A percentile compares a stretch with the other conserved stretches of the same genome.
Evolutionary conservation across 1,140 invertebrate species (phyloP).

Genomic region (Pachyrhynchus sulphureomaculatus): DNA sequence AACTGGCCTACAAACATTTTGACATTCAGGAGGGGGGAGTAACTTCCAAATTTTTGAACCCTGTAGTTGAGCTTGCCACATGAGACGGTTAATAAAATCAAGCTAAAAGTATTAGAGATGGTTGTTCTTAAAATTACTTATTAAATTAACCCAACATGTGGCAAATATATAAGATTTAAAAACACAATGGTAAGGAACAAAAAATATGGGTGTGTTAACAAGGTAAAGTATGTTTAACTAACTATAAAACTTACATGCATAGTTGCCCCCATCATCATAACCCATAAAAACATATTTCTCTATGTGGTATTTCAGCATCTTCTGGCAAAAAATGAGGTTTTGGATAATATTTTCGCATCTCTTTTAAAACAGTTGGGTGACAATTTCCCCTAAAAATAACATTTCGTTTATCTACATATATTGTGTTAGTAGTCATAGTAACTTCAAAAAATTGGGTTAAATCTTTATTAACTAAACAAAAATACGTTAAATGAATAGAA

Average conservation of each 20-base stretch:
- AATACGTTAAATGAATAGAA: not conserved
- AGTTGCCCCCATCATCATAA: constrained; percentile 85
- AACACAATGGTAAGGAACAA: too few relatives aligned
- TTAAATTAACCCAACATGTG: too few relatives aligned
- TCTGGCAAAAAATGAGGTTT: constrained; percentile 85
- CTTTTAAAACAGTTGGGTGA: constrained; percentile 72
- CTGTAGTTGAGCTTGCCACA: constrained; percentile 91
- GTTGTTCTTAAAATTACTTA: too few relatives aligned
- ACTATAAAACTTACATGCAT: constrained; percentile 92
- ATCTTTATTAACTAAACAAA: too few relatives aligned
- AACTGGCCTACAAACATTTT: constrained; percentile 70
- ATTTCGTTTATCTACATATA: not conserved
- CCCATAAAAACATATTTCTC: constrained; percentile 95
- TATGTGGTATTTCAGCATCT: constrained; percentile 83
- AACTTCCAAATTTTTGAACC: constrained; percentile 86
- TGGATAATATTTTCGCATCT: constrained; percentile 76
- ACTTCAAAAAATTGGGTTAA: too few relatives aligned
- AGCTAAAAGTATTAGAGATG: constrained; percentile 64
- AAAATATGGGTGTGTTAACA: too few relatives aligned
- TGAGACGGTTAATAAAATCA: constrained; percentile 86
- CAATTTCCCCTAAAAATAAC: constrained; percentile 76
- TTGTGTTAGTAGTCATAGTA: too few relatives aligned
- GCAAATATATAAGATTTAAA: too few relatives aligned
- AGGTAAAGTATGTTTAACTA: too few relatives aligned
- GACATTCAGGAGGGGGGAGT: constrained; percentile 86